phyloP scores from a whole-genome alignment of 2,888 invertebrate species.

The Cyrtodaria siliqua region DNA sequence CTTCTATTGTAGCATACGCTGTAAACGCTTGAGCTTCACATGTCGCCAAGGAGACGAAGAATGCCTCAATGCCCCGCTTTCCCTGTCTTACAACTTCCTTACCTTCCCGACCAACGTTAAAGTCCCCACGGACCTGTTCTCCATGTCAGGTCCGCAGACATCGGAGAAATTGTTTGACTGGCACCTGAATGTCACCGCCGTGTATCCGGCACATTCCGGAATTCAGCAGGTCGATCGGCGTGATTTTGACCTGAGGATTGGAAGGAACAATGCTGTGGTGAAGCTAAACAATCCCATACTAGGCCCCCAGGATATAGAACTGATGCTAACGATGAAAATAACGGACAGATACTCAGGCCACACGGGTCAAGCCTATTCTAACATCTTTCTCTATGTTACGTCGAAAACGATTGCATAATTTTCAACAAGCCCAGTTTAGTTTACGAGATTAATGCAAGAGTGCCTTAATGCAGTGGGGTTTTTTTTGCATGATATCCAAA shows the following conservation, averaged over 20 bases:
- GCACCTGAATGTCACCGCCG: constrained; percentile 89
- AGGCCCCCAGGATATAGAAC: constrained; percentile 96
- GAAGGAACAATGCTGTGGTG: constrained; percentile 88
- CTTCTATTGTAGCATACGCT: constrained; percentile 88
- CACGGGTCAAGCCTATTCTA: constrained; percentile 94
- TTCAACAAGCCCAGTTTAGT: too few relatives aligned
- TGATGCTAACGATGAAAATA: constrained; percentile 94
- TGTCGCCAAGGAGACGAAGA: constrained; percentile 91
- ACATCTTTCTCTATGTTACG: constrained; percentile 94
- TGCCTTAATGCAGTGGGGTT: not conserved
- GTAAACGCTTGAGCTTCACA: constrained; percentile 90
- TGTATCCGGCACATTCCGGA: constrained; percentile 87
- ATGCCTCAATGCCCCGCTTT: constrained; percentile 93
- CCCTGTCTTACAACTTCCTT: constrained; percentile 97
- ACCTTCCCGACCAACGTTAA: constrained; percentile 91
- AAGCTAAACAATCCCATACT: constrained; percentile 91
- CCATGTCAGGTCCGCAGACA: constrained; percentile 93
- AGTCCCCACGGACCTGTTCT: constrained; percentile 91
- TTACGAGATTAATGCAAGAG: too few relatives aligned
- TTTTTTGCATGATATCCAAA: not conserved
- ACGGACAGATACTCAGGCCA: constrained; percentile 88
- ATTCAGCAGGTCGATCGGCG: constrained; percentile 79
- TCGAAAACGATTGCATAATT: constrained; percentile 44
- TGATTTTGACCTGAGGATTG: constrained; percentile 84
- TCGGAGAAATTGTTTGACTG: constrained; percentile 91